Conservation (phyloP, 1,140 invertebrate species). For the Drosophila busckii region DNA sequence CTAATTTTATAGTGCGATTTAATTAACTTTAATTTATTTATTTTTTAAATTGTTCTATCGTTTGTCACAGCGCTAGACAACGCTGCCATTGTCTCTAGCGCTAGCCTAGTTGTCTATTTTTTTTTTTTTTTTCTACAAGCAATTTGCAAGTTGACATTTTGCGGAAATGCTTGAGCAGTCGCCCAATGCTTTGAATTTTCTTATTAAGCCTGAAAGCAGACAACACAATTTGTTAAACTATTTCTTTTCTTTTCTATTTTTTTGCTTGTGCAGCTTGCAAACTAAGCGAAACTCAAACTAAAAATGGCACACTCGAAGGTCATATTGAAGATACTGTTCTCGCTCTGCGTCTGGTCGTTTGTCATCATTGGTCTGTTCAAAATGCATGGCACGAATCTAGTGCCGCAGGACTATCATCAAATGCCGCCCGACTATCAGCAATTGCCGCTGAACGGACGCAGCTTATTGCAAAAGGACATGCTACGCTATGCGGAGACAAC, state of each 20-base stretch:
- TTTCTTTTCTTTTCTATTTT: neutral
- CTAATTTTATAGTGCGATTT: no score
- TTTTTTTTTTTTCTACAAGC: conserved; percentile 57
- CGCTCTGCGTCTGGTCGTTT: conserved; percentile 78
- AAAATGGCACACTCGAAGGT: conserved; percentile 74
- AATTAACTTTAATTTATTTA: no score
- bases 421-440: conserved; percentile 64
- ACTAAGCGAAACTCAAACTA: neutral
- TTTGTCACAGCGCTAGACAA: no score
- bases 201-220: conserved; percentile 10
- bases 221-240: conserved; percentile 1
- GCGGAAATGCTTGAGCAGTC: conserved; percentile 31
- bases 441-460: conserved; percentile 68
- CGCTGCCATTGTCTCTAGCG: no score
- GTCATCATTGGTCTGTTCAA: conserved; percentile 78
- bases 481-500: conserved; percentile 65
- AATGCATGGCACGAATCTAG: conserved; percentile 73
- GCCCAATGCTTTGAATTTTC: conserved; percentile 19
- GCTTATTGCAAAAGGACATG: conserved; percentile 75
- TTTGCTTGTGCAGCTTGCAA: neutral
- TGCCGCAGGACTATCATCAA: conserved; percentile 65
- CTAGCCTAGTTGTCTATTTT: no score
- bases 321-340: conserved; percentile 76
- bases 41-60: no score
- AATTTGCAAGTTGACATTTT: conserved; percentile 40